Evolutionary conservation across 2,888 invertebrate genomes (phyloP).

Genomic region (Drosophila suboccidentalis): DNA sequence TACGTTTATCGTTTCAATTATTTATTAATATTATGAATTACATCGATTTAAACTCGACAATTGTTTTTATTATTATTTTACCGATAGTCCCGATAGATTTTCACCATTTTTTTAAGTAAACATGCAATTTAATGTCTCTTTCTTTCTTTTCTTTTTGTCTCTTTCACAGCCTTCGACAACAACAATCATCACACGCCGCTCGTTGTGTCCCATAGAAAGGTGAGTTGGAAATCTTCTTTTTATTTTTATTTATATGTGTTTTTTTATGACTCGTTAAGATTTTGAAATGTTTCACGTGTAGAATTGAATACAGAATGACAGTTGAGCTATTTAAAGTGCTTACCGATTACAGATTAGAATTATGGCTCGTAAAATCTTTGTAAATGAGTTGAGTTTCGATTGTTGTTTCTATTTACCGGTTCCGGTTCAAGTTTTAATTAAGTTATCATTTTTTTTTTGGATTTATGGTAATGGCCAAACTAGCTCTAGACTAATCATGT

Average conservation of each 20-base stretch:
- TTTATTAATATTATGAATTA: slow-evolving; percentile 28
- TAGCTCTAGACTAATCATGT: slow-evolving; percentile 37
- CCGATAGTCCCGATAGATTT: slow-evolving; percentile 3
- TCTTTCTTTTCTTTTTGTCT: slow-evolving; percentile 20
- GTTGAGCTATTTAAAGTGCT: slow-evolving; percentile 49
- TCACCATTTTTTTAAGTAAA: slow-evolving; percentile 16
- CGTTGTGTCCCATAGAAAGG: slow-evolving; percentile 72
- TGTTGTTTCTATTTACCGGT: slow-evolving; percentile 46
- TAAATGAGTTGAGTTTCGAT: slow-evolving; percentile 61
- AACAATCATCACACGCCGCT: slow-evolving; percentile 69
- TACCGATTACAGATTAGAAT: slow-evolving; percentile 74
- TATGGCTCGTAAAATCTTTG: slow-evolving; percentile 65
- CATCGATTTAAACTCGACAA: slow-evolving; percentile 21
- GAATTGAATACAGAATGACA: slow-evolving; percentile 13
- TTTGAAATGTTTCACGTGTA: slow-evolving; percentile 61
- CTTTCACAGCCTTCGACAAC: slow-evolving; percentile 70
- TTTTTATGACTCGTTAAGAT: slow-evolving; percentile 52
- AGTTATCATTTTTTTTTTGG: slow-evolving; percentile 48
- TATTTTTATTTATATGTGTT: slow-evolving; percentile 22
- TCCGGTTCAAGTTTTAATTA: slow-evolving; percentile 69
- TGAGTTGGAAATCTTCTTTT: slow-evolving; percentile 49
- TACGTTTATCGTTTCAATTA: slow-evolving; percentile 45
- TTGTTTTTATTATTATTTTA: slow-evolving; percentile 28
- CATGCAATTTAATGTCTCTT: slow-evolving; percentile 19
- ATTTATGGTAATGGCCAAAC: slow-evolving; percentile 53